Conservation (phyloP, 2,888 invertebrate genomes). For the Melanargia galathea region DNA sequence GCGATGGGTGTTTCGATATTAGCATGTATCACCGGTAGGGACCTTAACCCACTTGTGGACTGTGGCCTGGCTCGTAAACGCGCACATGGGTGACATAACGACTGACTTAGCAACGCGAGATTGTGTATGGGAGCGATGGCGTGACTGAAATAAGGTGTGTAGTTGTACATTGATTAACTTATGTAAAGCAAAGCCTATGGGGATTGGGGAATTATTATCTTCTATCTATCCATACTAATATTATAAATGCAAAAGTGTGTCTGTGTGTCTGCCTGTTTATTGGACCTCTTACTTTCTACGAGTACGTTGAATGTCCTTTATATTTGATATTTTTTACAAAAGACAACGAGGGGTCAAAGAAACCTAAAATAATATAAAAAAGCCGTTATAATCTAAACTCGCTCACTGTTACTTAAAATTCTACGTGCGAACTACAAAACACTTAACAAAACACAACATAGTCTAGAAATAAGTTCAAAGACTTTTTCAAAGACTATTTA, state of each 20-base stretch:
- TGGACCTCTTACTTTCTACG: background rate
- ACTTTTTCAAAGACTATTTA: too few relatives aligned
- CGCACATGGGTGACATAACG: conserved; percentile 32
- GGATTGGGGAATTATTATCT: too few relatives aligned
- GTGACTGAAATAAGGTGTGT: background rate
- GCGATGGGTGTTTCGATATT: conserved; percentile 17
- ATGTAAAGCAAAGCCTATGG: background rate
- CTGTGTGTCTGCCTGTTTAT: too few relatives aligned
- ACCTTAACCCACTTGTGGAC: conserved; percentile 39
- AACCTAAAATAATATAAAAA: background rate
- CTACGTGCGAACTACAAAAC: background rate
- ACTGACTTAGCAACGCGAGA: conserved; percentile 9
- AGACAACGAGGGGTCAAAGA: background rate
- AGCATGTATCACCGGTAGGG: conserved; percentile 31
- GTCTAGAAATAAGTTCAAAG: conserved; percentile 4
- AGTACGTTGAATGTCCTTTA: background rate
- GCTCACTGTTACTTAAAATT: background rate
- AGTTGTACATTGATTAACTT: background rate
- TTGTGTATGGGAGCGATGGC: conserved; percentile 7
- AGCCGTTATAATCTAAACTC: conserved; percentile 3
- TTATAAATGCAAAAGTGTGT: too few relatives aligned
- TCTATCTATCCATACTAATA: too few relatives aligned
- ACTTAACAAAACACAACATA: background rate
- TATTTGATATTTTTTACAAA: background rate
- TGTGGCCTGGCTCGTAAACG: conserved; percentile 31